Evolutionary conservation across 2,888 invertebrate species (phyloP).

Genomic region (Synergus umbraculus): DNA sequence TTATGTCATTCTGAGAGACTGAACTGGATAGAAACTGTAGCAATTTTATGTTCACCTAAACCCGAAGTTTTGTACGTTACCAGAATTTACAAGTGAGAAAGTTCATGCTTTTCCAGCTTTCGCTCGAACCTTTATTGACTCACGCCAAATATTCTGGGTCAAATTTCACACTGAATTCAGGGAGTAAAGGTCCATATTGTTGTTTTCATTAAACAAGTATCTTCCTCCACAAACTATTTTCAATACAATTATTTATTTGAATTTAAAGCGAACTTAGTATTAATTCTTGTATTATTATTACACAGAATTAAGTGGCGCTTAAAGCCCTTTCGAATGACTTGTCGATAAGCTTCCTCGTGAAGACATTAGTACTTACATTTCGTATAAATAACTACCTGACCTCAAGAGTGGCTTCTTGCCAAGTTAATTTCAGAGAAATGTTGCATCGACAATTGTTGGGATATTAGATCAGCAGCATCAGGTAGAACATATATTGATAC

Average conservation of each 20-base stretch:
- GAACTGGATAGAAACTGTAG: neutral
- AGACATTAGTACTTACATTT: neutral
- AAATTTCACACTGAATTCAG: neutral
- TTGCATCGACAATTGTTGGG: neutral
- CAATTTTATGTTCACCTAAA: neutral
- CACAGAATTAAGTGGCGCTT: neutral
- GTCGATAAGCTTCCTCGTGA: neutral
- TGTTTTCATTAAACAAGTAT: too few species aligned
- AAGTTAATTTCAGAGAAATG: constrained; percentile 55
- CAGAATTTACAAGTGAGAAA: neutral
- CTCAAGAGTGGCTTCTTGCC: constrained; percentile 58
- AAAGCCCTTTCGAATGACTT: neutral
- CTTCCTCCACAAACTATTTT: too few species aligned
- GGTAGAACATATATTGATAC: constrained; percentile 18
- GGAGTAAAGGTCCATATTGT: neutral
- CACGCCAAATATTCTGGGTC: neutral
- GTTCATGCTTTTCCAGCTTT: neutral
- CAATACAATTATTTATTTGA: too few species aligned
- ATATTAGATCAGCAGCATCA: constrained; percentile 51
- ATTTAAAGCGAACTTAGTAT: too few species aligned
- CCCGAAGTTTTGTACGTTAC: neutral
- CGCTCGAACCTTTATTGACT: neutral
- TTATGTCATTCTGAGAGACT: neutral
- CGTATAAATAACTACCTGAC: constrained; percentile 30
- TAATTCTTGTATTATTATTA: too few species aligned